Base-by-base conservation (phyloP, 2,888 invertebrate genomes). In the Quadriops clusia region DNA sequence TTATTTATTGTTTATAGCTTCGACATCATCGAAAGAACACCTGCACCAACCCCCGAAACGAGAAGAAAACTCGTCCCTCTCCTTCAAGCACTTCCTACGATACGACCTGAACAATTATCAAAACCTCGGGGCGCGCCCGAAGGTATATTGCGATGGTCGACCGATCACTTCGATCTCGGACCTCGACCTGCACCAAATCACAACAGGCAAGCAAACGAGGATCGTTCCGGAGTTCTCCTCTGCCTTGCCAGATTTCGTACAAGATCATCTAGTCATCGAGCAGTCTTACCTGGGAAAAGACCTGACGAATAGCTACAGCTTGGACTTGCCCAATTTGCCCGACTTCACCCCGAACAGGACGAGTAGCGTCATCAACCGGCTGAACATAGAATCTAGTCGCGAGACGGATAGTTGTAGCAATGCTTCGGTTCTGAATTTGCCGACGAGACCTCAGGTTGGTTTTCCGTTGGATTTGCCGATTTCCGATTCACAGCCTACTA, bases 231-330 rank as follows among this genome's bases (percentile, higher is more conserved):
- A 68, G 32, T 67, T 66, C 44, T 65, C 77, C 44, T 77, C 78
- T 2, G 77, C 77, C 5, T 55, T 85, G 42, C 87, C 87, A 1
- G 87, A 87, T 56, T 87, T 87, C 61, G 87, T 89, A 29, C 87
- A 87, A 55, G 87, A 87, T 59, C 87, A 87, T 59, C 70, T 86
- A 57, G 70, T 85, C 43, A 77, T 86, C 20, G 83, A 83, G 51
- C 80, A 84, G 46, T 75, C 76, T 39, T 79, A 77, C 56, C 63
- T 78, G 46, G 67, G 67, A 22, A 51, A 47, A 46, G 64, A 68
- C 23, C 61, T 64, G 42, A 60, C 65, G 24, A 63, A 67, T 45
- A 49, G 47, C 38, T 47, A 46, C 33, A 66, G 69, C 24, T 64
- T 69, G 25, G 74, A 76, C 46, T 58, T 74, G 41, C 72, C 74